Percentiles rank a stretch among this genome's conserved stretches.
These are phyloP conservation scores for Drosophila atripex DNA, from an alignment of 2,888 invertebrate genomes.

Conservation along the genomic window DNA sequence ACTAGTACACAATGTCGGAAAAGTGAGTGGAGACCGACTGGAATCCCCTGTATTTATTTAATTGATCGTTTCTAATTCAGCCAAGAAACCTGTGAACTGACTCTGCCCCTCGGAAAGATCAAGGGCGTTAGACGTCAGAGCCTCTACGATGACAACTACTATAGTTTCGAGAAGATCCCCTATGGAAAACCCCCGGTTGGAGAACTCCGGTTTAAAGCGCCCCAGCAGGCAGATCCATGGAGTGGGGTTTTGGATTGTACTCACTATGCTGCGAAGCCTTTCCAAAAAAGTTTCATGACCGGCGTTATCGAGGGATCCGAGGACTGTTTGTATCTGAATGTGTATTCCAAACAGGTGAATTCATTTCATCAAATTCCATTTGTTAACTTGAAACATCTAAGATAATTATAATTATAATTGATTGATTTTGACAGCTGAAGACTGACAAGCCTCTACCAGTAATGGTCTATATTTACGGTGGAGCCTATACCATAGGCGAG, in stretches of 20 bases:
- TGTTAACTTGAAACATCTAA: neutral
- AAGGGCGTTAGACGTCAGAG: conserved; percentile 52
- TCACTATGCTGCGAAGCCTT: conserved; percentile 70
- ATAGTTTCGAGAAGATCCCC: conserved; percentile 77
- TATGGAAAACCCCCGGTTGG: conserved; percentile 79
- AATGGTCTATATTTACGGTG: conserved; percentile 85
- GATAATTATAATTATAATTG: conserved; percentile 25
- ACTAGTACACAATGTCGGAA: conserved; percentile 42
- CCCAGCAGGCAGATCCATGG: conserved; percentile 83
- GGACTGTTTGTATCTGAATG: conserved; percentile 85
- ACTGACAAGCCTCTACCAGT: conserved; percentile 74
- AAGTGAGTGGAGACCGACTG: conserved; percentile 30
- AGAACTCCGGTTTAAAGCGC: conserved; percentile 81
- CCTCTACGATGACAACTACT: conserved; percentile 67
- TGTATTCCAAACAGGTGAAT: conserved; percentile 81
- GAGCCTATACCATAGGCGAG: conserved; percentile 83
- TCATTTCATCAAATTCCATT: neutral
- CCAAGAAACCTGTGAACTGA: conserved; percentile 52
- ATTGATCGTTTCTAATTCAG: conserved; percentile 9
- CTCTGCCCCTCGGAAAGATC: conserved; percentile 60
- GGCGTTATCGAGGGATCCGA: conserved; percentile 83
- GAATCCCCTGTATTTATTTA: neutral
- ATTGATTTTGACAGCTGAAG: conserved; percentile 50
- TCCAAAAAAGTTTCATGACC: conserved; percentile 74
- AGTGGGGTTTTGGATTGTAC: conserved; percentile 82